These are phyloP conservation scores for Apamea sordens DNA, from an alignment of 2,888 invertebrate genomes.

Conservation along the genomic window DNA sequence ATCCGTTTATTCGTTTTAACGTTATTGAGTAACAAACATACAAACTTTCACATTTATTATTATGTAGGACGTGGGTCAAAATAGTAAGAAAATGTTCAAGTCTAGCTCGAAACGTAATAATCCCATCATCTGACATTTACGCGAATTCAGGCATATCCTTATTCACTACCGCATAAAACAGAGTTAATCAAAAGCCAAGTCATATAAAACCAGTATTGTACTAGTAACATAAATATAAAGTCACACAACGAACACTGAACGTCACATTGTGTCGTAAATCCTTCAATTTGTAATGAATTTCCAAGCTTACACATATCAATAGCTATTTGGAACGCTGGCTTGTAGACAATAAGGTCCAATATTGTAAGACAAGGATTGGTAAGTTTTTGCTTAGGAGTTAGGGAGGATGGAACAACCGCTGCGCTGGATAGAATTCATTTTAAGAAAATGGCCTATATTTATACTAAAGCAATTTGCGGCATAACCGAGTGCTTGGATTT, in stretches of 20 bases:
- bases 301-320: background rate
- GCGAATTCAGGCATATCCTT: background rate
- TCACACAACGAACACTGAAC: background rate
- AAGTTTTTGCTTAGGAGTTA: background rate
- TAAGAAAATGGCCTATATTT: conserved; percentile 1
- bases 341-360: background rate
- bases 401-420: background rate
- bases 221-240: background rate
- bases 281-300: conserved; percentile 31
- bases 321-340: background rate
- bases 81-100: background rate
- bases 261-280: background rate
- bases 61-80: background rate
- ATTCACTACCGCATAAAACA: conserved; percentile 23
- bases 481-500: conserved; percentile 1
- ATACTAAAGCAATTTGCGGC: background rate
- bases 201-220: conserved; percentile 12
- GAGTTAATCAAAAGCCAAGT: conserved; percentile 7
- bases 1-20: background rate
- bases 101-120: background rate
- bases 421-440: conserved; percentile 5
- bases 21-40: background rate
- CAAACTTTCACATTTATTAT: background rate
- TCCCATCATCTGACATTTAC: background rate
- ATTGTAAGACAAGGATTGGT: background rate